phyloP scores from a whole-genome alignment of 2,797 vertebrate genomes.

The Sardinella longiceps region DNA sequence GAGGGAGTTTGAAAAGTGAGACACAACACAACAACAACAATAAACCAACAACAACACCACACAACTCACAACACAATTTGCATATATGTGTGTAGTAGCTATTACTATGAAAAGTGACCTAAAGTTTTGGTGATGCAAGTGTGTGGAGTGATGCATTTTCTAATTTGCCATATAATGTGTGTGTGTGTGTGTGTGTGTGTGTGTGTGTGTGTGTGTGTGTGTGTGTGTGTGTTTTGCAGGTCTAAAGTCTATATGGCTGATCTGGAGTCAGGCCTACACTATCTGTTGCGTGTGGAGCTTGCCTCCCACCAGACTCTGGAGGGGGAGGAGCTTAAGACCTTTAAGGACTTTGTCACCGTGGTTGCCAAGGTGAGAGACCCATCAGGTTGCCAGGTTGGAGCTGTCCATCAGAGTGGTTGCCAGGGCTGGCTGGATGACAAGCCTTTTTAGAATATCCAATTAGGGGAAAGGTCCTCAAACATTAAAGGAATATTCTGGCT shows the following conservation, averaged over 20 bases:
- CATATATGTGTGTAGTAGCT: neutral
- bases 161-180: too few relatives aligned
- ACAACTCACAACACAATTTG: too few relatives aligned
- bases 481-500: too few relatives aligned
- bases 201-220: conserved; percentile 17
- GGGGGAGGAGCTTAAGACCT: conserved; percentile 83
- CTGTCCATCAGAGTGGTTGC: neutral
- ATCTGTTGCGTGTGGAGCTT: conserved; percentile 89
- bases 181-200: conserved; percentile 1
- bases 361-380: conserved; percentile 86
- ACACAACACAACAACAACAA: conserved; percentile 23
- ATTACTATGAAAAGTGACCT: neutral
- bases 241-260: conserved; percentile 86
- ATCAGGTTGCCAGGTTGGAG: too few relatives aligned
- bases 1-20: conserved; percentile 87
- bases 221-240: conserved; percentile 63
- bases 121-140: too few relatives aligned
- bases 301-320: conserved; percentile 82
- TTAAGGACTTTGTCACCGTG: conserved; percentile 87
- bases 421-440: too few relatives aligned
- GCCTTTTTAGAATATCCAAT: too few relatives aligned
- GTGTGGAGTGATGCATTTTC: too few relatives aligned
- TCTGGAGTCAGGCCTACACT: conserved; percentile 91
- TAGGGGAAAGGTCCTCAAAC: too few relatives aligned
- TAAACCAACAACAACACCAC: too few relatives aligned